Base-by-base conservation (phyloP, 1,140 invertebrate genomes). In the Ooceraea biroi region DNA sequence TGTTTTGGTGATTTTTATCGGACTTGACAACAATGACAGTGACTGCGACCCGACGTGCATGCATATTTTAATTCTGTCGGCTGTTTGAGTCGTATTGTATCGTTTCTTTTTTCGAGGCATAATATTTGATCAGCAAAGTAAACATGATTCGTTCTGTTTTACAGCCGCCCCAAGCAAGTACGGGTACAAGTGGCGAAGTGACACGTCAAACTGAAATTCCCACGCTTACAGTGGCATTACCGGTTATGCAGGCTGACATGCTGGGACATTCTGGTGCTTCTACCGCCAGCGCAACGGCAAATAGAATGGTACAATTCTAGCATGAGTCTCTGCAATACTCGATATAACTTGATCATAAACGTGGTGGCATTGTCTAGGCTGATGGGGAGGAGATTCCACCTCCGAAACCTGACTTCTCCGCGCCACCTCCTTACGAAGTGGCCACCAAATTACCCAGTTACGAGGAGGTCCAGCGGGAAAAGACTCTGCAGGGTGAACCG, bases 401-500 rank as follows among this genome's bases (percentile, higher is more conserved):
- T 11, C 97, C 97, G 0, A 97, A 97, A 90, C 95, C 96, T 19
- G 97, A 98, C 90, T 97, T 97, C 92, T 97, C 96, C 66, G 97
- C 97, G 65, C 97, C 98, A 30, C 98, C 98, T 4, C 97, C 97
- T 1, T 98, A 98, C 92, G 96, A 97, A 92, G 95, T 97, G 10
- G 96, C 96, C 30, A 97, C 97, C 12, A 98, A 98, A 94, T 94
- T 98, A 90, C 98, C 98, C 27, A 97, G 97, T 52, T 98, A 98
- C 94, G 98, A 98, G 92, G 98, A 98, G 93, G 98, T 98, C 60
- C 97, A 98, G 92, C 95, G 97, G 85, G 97, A 98, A 91, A 98
- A 98, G 91, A 96, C 96, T 85, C 94, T 98, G 84, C 96, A 98
- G 92, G 97, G 96, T 71, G 97, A 97, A 89, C 91, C 92, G 83